These are phyloP conservation scores for Syrista parreyssii DNA, from an alignment of 2,888 invertebrate genomes.

Conservation along the genomic window DNA sequence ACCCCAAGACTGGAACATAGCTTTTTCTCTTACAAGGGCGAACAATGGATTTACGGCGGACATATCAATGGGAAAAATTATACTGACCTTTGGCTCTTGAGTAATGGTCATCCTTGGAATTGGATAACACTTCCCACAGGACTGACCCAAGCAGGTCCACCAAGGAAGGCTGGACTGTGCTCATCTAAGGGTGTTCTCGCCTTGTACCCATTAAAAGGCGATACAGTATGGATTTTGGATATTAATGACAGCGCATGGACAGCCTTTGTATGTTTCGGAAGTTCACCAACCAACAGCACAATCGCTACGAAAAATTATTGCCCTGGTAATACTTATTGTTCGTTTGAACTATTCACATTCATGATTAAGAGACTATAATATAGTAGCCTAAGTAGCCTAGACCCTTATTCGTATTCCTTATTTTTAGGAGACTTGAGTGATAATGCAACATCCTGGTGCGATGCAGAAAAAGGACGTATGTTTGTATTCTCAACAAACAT, in stretches of 20 bases:
- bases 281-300: slow-evolving; percentile 7
- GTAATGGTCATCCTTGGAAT: slow-evolving; percentile 14
- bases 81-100: slow-evolving; percentile 17
- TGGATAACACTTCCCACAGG: slow-evolving; percentile 15
- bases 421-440: slow-evolving; percentile 10
- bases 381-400: too few relatives aligned
- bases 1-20: slow-evolving; percentile 14
- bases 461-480: slow-evolving; percentile 10
- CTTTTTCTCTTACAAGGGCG: slow-evolving; percentile 15
- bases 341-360: not conserved
- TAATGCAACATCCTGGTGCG: slow-evolving; percentile 17
- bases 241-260: slow-evolving; percentile 43
- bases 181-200: slow-evolving; percentile 10
- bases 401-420: not conserved
- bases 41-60: slow-evolving; percentile 19
- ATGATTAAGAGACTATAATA: too few relatives aligned
- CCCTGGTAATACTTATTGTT: slow-evolving; percentile 11
- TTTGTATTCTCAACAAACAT: slow-evolving; percentile 11
- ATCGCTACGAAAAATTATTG: slow-evolving; percentile 14
- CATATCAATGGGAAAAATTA: slow-evolving; percentile 16
- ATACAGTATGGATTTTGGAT: slow-evolving; percentile 34
- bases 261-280: slow-evolving; percentile 43
- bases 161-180: slow-evolving; percentile 14
- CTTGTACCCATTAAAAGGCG: slow-evolving; percentile 19
- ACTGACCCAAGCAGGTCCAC: slow-evolving; percentile 13